Conservation (phyloP, 2,113 vertebrate genomes). For the Eleginops maclovinus region DNA sequence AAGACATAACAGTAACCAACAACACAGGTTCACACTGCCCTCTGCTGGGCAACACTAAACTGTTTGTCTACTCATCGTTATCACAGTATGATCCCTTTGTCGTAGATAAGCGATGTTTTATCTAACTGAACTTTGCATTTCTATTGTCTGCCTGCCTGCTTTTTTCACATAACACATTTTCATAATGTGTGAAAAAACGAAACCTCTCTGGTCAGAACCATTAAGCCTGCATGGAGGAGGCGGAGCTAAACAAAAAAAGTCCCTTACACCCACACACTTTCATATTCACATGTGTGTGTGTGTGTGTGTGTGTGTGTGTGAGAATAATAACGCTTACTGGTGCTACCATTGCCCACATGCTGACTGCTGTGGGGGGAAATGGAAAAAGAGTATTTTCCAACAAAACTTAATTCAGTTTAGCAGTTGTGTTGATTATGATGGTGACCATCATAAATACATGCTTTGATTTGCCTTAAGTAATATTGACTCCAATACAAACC, state of each 20-base stretch:
- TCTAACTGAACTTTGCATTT: constrained; percentile 3
- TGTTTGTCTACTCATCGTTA: not conserved
- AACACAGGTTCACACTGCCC: constrained; percentile 8
- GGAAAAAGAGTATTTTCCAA: not conserved
- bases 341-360: not conserved
- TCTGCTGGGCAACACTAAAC: constrained; percentile 28
- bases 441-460: not conserved
- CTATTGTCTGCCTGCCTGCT: not conserved
- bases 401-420: not conserved
- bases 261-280: constrained; percentile 50
- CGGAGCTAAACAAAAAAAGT: not conserved
- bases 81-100: too few relatives aligned
- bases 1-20: too few relatives aligned
- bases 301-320: not conserved
- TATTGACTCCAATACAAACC: not conserved
- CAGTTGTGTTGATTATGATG: not conserved
- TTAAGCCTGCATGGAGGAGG: not conserved
- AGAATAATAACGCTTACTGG: not conserved
- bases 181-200: not conserved
- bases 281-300: constrained; percentile 47
- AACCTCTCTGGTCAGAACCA: not conserved
- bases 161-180: too few relatives aligned
- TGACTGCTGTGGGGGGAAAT: not conserved
- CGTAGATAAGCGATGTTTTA: not conserved
- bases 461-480: not conserved